A percentile compares a stretch with the other conserved stretches of the same genome.
phyloP scores from a whole-genome alignment of 2,888 invertebrate genomes.

The Drosophila atripex region DNA sequence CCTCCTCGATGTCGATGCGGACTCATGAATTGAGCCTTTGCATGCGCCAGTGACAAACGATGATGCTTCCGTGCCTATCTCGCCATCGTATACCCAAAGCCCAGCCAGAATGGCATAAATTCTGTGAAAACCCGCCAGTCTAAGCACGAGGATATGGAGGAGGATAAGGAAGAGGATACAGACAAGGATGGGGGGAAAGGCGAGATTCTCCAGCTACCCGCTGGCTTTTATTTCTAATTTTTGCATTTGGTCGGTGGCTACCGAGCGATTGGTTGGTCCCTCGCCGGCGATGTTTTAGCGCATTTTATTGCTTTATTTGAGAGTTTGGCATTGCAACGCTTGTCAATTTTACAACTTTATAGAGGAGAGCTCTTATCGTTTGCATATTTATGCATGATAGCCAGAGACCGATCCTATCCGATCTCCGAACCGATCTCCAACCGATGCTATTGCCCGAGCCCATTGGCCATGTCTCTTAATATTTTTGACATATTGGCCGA shows the following conservation, averaged over 20 bases:
- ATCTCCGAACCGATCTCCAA: conserved; percentile 16
- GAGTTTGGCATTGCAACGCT: conserved; percentile 71
- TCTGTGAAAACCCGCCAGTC: conserved; percentile 36
- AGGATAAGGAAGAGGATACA: not conserved
- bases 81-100: conserved; percentile 33
- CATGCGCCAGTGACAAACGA: conserved; percentile 50
- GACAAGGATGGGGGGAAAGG: not conserved
- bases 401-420: not conserved
- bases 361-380: conserved; percentile 78
- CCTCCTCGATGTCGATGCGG: conserved; percentile 39
- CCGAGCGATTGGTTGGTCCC: conserved; percentile 22
- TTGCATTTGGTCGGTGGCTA: conserved; percentile 71
- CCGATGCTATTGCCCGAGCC: conserved; percentile 33
- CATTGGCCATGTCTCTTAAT: conserved; percentile 75
- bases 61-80: conserved; percentile 50
- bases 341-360: conserved; percentile 80
- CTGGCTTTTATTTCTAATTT: conserved; percentile 78
- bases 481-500: conserved; percentile 82
- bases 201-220: conserved; percentile 53
- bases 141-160: not conserved
- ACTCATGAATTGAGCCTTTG: conserved; percentile 46
- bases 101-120: conserved; percentile 64
- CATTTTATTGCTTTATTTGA: conserved; percentile 79
- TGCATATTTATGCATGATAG: conserved; percentile 73
- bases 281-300: conserved; percentile 67